Conservation (phyloP, 2,888 invertebrate genomes). For the Achlya flavicornis region DNA sequence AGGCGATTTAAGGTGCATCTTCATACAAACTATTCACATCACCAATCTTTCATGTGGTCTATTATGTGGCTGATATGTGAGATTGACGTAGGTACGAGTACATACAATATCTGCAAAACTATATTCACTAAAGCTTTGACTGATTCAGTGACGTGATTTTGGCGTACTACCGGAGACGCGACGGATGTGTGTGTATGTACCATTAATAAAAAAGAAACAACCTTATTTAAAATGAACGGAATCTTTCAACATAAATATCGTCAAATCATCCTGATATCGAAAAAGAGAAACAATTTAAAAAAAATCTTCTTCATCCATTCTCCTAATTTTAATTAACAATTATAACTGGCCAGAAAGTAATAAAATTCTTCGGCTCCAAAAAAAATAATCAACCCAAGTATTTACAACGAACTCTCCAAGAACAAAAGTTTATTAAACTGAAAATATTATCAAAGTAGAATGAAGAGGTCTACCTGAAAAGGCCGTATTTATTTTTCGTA, state of each 20-base stretch:
- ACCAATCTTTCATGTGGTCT: no score
- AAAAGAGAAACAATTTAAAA: neutral
- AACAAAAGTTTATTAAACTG: constrained; percentile 14
- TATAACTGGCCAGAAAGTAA: constrained; percentile 5
- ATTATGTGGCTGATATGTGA: no score
- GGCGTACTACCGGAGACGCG: no score
- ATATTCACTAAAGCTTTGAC: no score
- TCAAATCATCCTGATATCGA: neutral
- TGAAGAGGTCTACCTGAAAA: neutral
- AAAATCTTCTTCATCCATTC: neutral
- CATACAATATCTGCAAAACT: no score
- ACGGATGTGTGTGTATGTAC: no score
- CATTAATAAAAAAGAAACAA: no score
- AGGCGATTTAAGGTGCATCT: no score
- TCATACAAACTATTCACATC: no score
- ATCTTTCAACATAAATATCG: neutral
- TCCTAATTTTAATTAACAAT: constrained; percentile 12
- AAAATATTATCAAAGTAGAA: constrained; percentile 8
- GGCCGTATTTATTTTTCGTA: constrained; percentile 9
- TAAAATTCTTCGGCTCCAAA: constrained; percentile 11
- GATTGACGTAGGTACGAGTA: no score
- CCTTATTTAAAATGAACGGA: neutral
- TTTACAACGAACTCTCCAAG: constrained; percentile 15
- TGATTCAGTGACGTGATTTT: no score
- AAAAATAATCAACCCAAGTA: constrained; percentile 15